Evolutionary conservation across 1,140 invertebrate genomes (phyloP), one percentile per base, ranked within the genome.

Genomic region (Listronotus oregonensis): DNA sequence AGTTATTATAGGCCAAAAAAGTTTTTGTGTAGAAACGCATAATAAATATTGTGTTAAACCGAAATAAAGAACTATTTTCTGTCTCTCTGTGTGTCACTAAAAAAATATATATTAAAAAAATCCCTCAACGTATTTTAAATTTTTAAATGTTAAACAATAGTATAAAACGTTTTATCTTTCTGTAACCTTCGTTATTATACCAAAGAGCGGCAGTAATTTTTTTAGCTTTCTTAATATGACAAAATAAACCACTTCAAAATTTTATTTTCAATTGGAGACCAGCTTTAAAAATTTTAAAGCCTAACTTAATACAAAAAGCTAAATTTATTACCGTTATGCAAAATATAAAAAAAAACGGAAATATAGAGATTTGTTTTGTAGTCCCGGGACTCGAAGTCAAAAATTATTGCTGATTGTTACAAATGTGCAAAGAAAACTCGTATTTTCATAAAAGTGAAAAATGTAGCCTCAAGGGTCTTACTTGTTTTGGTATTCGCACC

Each of bases 361-460:
- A 55, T 40, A 55, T 55, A 15, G 52, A 55, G 52, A 55, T 55
- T 55, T 55, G 52, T 55, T 55, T 39, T 27, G 34, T 55, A 27
- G 15, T n/a, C 52, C n/a, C 12, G 39, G 17, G 52, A 55, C 32
- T 12, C 32, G 34, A 39, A 55, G 34, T 40, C 52, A 55, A 55
- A 51, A 55, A 55, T 55, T 39, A 34, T 34, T 42, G 52, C 52
- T 55, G 52, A 55, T 55, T 55, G 39, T 55, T 39, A 55, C 52
- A 40, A 55, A 55, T 55, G 52, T 55, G 52, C 39, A 17, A 55
- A 55, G 32, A 40, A 55, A 55, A n/a, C 14, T n/a, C 39, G 39
- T n/a, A 55, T 52, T 55, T 55, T 55, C 17, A 55, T 9, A 32
- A 40, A 34, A 39, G 17, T 18, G 39, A 18, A 40, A 55, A 55